These are phyloP conservation scores for Falco biarmicus DNA, from an alignment of 2,797 vertebrate species.

Conservation along the genomic window DNA sequence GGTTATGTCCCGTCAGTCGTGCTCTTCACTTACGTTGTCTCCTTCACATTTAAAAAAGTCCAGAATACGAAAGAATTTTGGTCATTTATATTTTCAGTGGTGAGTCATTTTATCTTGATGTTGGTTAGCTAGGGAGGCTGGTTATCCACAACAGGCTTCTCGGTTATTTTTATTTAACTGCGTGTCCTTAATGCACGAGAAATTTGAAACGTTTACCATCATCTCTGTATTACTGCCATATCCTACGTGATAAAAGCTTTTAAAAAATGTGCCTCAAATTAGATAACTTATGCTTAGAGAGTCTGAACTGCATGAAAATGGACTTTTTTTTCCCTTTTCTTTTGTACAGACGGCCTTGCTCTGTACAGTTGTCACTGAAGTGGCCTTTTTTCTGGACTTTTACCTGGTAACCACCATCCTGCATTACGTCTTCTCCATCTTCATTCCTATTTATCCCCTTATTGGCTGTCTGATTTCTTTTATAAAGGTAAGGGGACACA, in stretches of 20 bases:
- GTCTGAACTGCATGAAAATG: neutral
- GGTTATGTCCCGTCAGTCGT: slow-evolving; percentile 91
- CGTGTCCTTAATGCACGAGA: neutral
- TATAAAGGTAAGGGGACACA: slow-evolving; percentile 72
- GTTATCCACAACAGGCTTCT: neutral
- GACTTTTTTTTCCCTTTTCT: neutral
- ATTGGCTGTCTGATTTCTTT: slow-evolving; percentile 81
- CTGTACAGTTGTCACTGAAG: slow-evolving; percentile 75
- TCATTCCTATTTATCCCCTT: slow-evolving; percentile 81
- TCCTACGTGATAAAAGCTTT: neutral
- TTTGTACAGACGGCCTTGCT: slow-evolving; percentile 72
- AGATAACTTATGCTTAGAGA: rapidly evolving
- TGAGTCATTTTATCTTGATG: slow-evolving; percentile 72
- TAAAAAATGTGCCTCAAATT: neutral
- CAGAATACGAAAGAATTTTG: slow-evolving; percentile 95
- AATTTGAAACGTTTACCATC: neutral
- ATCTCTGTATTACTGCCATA: neutral
- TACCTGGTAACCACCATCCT: slow-evolving; percentile 64
- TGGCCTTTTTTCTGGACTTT: slow-evolving; percentile 75
- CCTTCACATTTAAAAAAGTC: slow-evolving; percentile 90
- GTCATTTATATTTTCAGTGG: slow-evolving; percentile 93
- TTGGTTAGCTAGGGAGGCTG: neutral
- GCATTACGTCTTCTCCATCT: slow-evolving; percentile 77
- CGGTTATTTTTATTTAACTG: neutral
- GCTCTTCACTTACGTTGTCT: slow-evolving; percentile 91